phyloP scores from a whole-genome alignment of 2,113 vertebrate species.

The Sylvicapra grimmia region DNA sequence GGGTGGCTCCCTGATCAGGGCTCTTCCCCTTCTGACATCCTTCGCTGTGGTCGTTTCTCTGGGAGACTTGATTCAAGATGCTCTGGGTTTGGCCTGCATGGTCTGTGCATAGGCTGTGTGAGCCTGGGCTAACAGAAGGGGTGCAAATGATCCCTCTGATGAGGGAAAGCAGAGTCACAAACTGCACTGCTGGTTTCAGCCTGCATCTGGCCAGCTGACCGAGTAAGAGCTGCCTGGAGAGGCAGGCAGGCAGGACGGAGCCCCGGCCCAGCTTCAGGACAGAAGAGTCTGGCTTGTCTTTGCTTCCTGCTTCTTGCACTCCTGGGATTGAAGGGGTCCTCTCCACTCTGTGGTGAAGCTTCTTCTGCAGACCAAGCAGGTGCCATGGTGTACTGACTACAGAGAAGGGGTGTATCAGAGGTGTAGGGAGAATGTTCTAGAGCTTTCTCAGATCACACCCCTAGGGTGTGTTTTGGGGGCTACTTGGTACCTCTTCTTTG shows the following conservation, averaged over 20 bases:
- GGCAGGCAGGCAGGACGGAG: background rate
- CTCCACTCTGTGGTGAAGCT: background rate
- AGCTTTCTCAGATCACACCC: background rate
- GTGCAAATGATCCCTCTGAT: background rate
- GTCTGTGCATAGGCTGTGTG: background rate
- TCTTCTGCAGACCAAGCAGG: background rate
- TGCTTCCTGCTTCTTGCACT: background rate
- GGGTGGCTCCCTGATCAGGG: background rate
- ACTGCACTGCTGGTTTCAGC: background rate
- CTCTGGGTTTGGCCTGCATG: background rate
- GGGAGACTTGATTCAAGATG: background rate
- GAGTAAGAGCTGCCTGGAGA: background rate
- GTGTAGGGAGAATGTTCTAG: background rate
- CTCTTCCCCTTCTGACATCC: background rate
- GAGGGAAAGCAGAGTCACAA: background rate
- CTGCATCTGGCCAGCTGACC: background rate
- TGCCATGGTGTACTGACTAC: background rate
- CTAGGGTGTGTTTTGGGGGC: background rate
- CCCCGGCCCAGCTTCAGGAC: background rate
- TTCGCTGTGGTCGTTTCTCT: background rate
- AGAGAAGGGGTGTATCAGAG: rapidly evolving
- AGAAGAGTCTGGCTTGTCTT: background rate
- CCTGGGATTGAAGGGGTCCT: background rate
- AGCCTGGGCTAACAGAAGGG: background rate
- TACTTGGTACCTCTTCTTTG: background rate